Evolutionary conservation across 2,113 vertebrate species (phyloP).

Genomic region (Megaceryle torquata): DNA sequence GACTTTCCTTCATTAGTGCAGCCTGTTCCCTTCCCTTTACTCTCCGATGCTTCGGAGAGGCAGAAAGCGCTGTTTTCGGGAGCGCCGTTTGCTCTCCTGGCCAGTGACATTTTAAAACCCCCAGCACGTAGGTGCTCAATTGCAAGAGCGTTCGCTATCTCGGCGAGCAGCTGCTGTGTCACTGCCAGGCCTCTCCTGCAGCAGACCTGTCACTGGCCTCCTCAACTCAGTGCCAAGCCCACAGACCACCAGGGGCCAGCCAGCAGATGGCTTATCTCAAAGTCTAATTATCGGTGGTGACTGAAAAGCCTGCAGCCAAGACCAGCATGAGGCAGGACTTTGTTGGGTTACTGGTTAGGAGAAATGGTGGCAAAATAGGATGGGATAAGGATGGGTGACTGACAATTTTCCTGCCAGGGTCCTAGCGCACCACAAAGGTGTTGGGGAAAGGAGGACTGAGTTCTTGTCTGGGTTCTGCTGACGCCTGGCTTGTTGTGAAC

Average conservation of each 20-base stretch:
- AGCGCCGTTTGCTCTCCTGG: neutral
- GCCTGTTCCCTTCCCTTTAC: neutral
- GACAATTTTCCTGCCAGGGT: neutral
- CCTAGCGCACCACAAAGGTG: neutral
- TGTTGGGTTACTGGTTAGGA: neutral
- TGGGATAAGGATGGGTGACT: neutral
- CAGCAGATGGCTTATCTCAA: slow-evolving; percentile 71
- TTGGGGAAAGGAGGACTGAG: neutral
- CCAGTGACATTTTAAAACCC: neutral
- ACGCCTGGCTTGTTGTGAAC: neutral
- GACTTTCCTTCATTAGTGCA: neutral
- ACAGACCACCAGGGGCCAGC: neutral
- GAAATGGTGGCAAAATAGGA: neutral
- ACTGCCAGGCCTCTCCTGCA: neutral
- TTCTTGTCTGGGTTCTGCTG: neutral
- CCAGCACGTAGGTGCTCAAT: neutral
- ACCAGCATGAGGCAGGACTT: neutral
- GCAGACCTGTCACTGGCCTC: slow-evolving; percentile 28
- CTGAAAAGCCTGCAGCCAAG: neutral
- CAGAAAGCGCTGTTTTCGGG: neutral
- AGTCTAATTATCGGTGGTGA: slow-evolving; percentile 35
- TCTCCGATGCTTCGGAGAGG: neutral
- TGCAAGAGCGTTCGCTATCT: neutral
- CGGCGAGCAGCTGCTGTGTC: slow-evolving; percentile 58
- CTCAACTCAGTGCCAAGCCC: neutral